phyloP scores from a whole-genome alignment of 2,113 vertebrate genomes.

The Tauraco erythrolophus region DNA sequence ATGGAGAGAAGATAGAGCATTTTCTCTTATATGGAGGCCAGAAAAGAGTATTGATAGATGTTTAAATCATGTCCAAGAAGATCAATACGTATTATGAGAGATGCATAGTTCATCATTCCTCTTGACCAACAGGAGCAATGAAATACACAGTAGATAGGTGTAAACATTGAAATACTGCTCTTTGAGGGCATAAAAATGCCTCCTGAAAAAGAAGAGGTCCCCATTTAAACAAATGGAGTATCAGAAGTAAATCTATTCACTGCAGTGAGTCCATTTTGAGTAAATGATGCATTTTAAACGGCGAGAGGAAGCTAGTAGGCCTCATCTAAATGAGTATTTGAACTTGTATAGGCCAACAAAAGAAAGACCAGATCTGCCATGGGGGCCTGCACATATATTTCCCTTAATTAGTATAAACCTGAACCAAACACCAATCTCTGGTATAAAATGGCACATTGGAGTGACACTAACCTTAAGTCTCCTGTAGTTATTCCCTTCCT shows the following conservation, averaged over 20 bases:
- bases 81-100: slow-evolving; percentile 58
- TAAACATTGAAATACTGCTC: background rate
- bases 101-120: slow-evolving; percentile 26
- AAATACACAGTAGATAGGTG: background rate
- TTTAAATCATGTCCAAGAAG: slow-evolving; percentile 32
- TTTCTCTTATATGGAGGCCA: background rate
- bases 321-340: background rate
- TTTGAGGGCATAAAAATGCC: background rate
- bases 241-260: background rate
- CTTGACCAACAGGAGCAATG: slow-evolving; percentile 38
- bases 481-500: background rate
- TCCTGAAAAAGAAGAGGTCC: background rate
- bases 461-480: background rate
- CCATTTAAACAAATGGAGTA: background rate
- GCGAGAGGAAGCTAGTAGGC: background rate
- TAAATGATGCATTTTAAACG: background rate
- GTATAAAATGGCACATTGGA: background rate
- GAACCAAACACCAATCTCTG: background rate
- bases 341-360: background rate
- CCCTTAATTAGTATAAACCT: background rate
- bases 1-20: background rate
- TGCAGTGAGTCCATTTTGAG: background rate
- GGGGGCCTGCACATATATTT: background rate
- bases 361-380: background rate
- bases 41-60: background rate